phyloP scores from a whole-genome alignment of 2,113 vertebrate species.

The Abramis brama region DNA sequence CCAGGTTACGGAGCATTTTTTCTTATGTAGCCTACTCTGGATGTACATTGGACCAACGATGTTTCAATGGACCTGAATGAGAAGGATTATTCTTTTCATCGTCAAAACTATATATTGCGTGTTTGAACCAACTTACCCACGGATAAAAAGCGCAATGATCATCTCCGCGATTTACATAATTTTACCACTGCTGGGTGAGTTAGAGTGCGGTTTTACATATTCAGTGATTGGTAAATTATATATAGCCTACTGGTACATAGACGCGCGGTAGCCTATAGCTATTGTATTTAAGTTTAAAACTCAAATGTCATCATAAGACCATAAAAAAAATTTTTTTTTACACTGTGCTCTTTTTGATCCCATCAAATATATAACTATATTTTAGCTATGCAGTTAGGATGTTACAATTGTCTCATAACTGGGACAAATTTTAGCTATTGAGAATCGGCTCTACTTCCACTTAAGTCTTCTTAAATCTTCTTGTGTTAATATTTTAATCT shows the following conservation, averaged over 20 bases:
- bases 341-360: not conserved
- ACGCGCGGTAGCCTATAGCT: not conserved
- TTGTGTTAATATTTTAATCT: constrained; percentile 33
- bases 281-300: not conserved
- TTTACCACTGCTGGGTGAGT: constrained; percentile 91
- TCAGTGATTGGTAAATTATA: not conserved
- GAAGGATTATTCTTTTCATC: constrained; percentile 61
- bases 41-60: constrained; percentile 53
- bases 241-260: not conserved
- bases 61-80: constrained; percentile 68
- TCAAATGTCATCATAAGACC: not conserved
- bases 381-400: not conserved
- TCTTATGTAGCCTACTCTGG: constrained; percentile 8
- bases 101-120: constrained; percentile 45
- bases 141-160: constrained; percentile 82
- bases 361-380: not conserved
- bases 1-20: constrained; percentile 4
- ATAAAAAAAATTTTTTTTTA: not conserved
- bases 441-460: not conserved
- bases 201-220: constrained; percentile 33
- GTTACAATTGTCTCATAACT: not conserved
- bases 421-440: not conserved
- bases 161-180: constrained; percentile 82
- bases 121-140: constrained; percentile 39
- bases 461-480: not conserved